Percentiles rank a stretch among this genome's conserved stretches.
Conservation (phyloP, 2,888 invertebrate genomes). For the Patella depressa region DNA sequence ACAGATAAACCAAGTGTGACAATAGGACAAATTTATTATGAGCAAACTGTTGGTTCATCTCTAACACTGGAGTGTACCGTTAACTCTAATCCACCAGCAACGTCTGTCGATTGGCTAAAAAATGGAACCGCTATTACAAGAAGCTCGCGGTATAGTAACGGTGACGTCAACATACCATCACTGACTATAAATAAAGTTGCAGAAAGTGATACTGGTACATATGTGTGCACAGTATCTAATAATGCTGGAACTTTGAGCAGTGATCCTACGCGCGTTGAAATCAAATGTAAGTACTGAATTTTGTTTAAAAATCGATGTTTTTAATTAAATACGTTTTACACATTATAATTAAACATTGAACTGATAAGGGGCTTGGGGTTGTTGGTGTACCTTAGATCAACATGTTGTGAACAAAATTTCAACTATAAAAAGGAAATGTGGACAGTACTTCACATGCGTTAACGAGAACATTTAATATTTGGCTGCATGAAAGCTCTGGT, state of each 20-base stretch:
- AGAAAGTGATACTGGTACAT: neutral
- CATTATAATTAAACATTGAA: too few relatives aligned
- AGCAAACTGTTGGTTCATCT: neutral
- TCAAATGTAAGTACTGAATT: neutral
- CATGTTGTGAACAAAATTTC: too few relatives aligned
- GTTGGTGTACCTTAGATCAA: too few relatives aligned
- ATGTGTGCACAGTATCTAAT: neutral
- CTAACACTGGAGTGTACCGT: neutral
- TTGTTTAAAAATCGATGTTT: too few relatives aligned
- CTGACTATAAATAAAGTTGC: neutral
- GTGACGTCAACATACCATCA: neutral
- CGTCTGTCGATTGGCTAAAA: neutral
- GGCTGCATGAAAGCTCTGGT: too few relatives aligned
- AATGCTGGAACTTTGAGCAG: neutral
- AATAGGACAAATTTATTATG: neutral
- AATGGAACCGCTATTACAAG: neutral
- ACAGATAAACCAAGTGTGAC: conserved; percentile 4
- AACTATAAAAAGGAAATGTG: too few relatives aligned
- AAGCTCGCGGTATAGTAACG: neutral
- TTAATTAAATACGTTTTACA: too few relatives aligned
- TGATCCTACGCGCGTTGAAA: neutral
- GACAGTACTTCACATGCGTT: too few relatives aligned
- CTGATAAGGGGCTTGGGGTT: too few relatives aligned
- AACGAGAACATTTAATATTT: too few relatives aligned
- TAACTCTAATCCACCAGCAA: neutral